Conservation (phyloP, 2,797 vertebrate genomes). For the Hydrocynus forskahlii region DNA sequence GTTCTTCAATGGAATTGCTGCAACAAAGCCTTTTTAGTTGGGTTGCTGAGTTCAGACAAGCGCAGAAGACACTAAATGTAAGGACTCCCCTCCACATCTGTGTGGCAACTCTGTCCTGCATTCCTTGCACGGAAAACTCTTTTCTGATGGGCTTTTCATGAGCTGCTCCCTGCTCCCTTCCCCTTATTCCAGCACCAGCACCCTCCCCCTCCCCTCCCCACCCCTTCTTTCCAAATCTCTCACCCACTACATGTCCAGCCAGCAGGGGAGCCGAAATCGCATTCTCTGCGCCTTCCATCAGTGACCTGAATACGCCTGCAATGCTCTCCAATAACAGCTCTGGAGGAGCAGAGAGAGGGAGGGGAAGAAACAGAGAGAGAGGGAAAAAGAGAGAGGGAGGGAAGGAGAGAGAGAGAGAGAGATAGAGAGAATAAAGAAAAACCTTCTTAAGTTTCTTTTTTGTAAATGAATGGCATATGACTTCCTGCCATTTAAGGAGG, state of each 20-base stretch:
- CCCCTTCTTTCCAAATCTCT: conserved; percentile 65
- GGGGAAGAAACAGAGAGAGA: conserved; percentile 25
- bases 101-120: conserved; percentile 12
- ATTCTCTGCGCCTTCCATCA: conserved; percentile 71
- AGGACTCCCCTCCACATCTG: conserved; percentile 1
- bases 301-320: conserved; percentile 73
- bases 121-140: not conserved
- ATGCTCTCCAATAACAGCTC: conserved; percentile 57
- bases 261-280: conserved; percentile 71
- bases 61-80: not conserved
- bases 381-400: conserved; percentile 11
- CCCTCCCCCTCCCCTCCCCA: not conserved
- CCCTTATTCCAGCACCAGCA: conserved; percentile 21
- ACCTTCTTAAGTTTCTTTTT: conserved; percentile 11
- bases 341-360: conserved; percentile 58
- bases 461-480: conserved; percentile 15
- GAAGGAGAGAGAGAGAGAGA: too few species aligned
- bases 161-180: conserved; percentile 22
- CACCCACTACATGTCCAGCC: conserved; percentile 73
- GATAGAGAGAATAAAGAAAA: conserved; percentile 21
- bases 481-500: conserved; percentile 36
- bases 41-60: not conserved
- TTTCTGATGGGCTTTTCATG: conserved; percentile 21
- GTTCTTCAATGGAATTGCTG: not conserved
- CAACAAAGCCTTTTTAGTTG: not conserved